Evolutionary conservation across 2,113 vertebrate species (phyloP), one percentile per base, ranked within the genome.

Genomic region (Megaleporinus macrocephalus): DNA sequence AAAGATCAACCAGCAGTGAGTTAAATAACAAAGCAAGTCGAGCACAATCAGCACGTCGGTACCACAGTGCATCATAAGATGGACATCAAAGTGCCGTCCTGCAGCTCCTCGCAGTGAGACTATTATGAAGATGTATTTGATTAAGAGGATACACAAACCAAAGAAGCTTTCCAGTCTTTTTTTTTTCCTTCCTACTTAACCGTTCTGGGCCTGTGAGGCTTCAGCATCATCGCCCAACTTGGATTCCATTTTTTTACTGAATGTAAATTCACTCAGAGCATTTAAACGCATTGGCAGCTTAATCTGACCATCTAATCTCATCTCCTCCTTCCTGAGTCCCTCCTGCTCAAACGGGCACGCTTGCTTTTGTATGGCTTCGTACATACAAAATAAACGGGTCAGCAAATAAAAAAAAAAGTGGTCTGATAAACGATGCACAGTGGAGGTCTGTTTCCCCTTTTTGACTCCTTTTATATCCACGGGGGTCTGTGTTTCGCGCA

Each of bases 381-480:
- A 4, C 5, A 33, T 7, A 22, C 11, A n/a, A 36, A 72, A 62
- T 80, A 30, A 72, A 72, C 41, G 36, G n/a, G 70, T 62, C 15
- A 15, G 26, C 18, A 62, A 70, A 79, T 61, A 29, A 79, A 36
- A 66, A 71, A n/a, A n/a, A n/a, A 59, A 66, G 65, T 59, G 5
- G 16, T 76, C 49, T 79, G 49, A 41, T 41, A 78, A 66, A 78
- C 41, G 29, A 20, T 33, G 62, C 16, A 26, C 33, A 47, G 47
- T 69, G 29, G 7, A 61, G n/a, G 20, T 11, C 15, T 15, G 18
- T 49, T 44, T 59, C 16, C 5, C 13, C 5, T 59, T 69, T 20
- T 72, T 69, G n/a, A 24, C 20, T 22, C 53, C 53, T 73, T 79
- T 78, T 27, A 57, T 74, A 82, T 79, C 72, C 76, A 75, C 62